Conservation (phyloP, 2,797 vertebrate genomes). For the Ctenochaetus hawaiiensis region DNA sequence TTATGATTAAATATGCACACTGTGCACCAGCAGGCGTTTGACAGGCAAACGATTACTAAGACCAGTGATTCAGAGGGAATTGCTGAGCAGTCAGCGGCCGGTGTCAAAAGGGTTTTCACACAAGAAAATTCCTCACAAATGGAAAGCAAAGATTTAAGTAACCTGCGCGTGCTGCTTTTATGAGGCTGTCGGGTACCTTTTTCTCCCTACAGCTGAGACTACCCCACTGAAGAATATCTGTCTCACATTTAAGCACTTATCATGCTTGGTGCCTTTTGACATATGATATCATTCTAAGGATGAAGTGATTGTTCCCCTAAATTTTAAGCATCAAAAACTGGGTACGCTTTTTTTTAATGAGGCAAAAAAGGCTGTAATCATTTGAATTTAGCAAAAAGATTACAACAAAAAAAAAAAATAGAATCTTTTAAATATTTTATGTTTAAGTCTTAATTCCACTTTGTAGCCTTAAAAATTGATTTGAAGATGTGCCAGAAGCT, state of each 20-base stretch:
- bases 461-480: not conserved
- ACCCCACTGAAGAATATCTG: conserved; percentile 6
- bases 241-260: not conserved
- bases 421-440: not conserved
- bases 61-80: conserved; percentile 56
- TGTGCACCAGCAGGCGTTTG: conserved; percentile 77
- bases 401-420: not conserved
- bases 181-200: conserved; percentile 33
- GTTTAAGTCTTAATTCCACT: not conserved
- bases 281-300: not conserved
- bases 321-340: not conserved
- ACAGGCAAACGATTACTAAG: conserved; percentile 78
- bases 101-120: conserved; percentile 53
- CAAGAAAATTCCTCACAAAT: conserved; percentile 41
- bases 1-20: conserved; percentile 93
- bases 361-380: not conserved
- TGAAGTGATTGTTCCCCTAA: not conserved
- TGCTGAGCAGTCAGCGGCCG: conserved; percentile 50
- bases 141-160: conserved; percentile 54
- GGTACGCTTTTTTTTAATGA: not conserved
- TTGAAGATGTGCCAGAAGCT: too few relatives aligned
- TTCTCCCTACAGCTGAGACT: conserved; percentile 30
- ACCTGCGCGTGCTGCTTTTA: conserved; percentile 22
- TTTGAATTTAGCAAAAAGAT: not conserved
- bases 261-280: not conserved